Percentiles rank a stretch among this genome's conserved stretches.
phyloP scores from a whole-genome alignment of 2,113 vertebrate species.

The Vulpes lagopus region DNA sequence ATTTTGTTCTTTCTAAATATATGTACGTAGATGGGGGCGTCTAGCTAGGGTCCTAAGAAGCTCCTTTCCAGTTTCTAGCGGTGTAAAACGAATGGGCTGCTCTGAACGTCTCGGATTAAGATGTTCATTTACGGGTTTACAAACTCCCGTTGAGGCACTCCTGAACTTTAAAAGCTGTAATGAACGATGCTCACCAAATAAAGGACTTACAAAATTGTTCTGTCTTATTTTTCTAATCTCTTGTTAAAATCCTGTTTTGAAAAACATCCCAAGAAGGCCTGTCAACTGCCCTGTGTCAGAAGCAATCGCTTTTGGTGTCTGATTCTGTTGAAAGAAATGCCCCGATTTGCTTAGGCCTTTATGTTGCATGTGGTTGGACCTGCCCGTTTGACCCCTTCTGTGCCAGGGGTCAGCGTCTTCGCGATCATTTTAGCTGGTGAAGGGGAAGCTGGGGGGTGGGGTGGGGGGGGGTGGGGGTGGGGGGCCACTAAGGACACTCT shows the following conservation, averaged over 20 bases:
- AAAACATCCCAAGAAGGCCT: not conserved
- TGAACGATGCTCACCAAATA: conserved; percentile 74
- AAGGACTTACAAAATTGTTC: conserved; percentile 66
- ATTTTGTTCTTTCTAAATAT: not conserved
- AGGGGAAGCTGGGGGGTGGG: no score
- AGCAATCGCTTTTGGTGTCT: not conserved
- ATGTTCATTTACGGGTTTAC: not conserved
- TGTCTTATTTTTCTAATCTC: conserved; percentile 61
- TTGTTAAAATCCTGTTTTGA: not conserved
- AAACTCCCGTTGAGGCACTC: not conserved
- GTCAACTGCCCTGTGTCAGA: not conserved
- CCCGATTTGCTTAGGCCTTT: not conserved
- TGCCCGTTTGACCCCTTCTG: not conserved
- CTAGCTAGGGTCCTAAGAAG: not conserved
- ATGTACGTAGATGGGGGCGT: not conserved
- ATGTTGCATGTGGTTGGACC: not conserved
- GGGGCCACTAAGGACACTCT: not conserved
- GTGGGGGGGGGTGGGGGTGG: no score
- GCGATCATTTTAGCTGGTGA: not conserved
- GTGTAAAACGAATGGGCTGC: not conserved
- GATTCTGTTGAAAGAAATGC: not conserved
- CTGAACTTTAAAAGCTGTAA: conserved; percentile 48
- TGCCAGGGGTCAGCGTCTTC: not conserved
- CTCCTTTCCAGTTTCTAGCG: not conserved
- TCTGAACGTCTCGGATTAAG: not conserved